A percentile compares a stretch with the other conserved stretches of the same genome.
Conservation (phyloP, 2,888 invertebrate genomes). For the Ernsta delagoae region DNA sequence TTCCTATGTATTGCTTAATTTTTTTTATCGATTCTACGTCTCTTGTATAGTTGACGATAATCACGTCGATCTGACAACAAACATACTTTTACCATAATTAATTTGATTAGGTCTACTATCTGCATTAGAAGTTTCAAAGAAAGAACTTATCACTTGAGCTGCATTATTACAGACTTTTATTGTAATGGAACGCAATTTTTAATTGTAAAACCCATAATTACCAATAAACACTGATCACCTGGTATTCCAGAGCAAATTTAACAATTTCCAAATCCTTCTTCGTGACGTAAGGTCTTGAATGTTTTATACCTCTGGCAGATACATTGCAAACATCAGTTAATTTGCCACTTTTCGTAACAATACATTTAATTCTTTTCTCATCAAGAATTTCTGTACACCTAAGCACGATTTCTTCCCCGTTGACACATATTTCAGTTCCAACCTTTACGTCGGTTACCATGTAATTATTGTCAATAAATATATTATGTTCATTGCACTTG, state of each 20-base stretch:
- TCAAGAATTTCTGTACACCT: slow-evolving; percentile 51
- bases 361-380: slow-evolving; percentile 52
- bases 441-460: slow-evolving; percentile 48
- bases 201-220: too few relatives aligned
- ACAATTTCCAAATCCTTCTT: slow-evolving; percentile 56
- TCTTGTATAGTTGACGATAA: slow-evolving; percentile 55
- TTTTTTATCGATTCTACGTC: slow-evolving; percentile 45
- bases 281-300: slow-evolving; percentile 50
- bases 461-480: slow-evolving; percentile 59
- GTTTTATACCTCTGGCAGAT: slow-evolving; percentile 52
- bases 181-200: too few relatives aligned
- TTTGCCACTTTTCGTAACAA: slow-evolving; percentile 49
- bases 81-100: neutral
- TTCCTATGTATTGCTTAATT: slow-evolving; percentile 49
- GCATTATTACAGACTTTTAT: too few relatives aligned
- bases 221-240: too few relatives aligned
- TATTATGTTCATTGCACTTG: slow-evolving; percentile 51
- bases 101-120: too few relatives aligned
- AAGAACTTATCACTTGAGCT: too few relatives aligned
- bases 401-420: slow-evolving; percentile 52
- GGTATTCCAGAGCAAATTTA: slow-evolving; percentile 55
- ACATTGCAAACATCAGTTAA: slow-evolving; percentile 50
- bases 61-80: slow-evolving; percentile 51
- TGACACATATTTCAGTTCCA: slow-evolving; percentile 55
- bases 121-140: too few relatives aligned